A percentile compares a stretch with the other conserved stretches of the same genome.
These are phyloP conservation scores for Porites lutea DNA, from an alignment of 64 coral and sea anemone genomes.

Conservation along the genomic window DNA sequence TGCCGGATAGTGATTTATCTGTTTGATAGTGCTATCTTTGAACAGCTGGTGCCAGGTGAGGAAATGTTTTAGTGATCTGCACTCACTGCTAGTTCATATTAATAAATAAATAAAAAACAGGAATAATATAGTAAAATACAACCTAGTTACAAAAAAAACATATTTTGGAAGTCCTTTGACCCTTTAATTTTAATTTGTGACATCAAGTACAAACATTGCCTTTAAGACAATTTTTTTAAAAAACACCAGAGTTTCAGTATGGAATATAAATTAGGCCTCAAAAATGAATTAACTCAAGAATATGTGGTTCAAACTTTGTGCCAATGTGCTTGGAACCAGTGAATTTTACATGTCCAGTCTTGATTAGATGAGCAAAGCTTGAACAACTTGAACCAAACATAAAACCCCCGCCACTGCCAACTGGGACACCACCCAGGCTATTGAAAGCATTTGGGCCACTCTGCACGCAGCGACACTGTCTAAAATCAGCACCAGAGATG, in stretches of 20 bases:
- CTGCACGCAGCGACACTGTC: conserved; percentile 91
- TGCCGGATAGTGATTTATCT: no score
- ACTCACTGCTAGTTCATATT: no score
- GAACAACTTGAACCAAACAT: conserved; percentile 99
- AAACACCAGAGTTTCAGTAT: no score
- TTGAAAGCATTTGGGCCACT: conserved; percentile 83
- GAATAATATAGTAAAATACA: no score
- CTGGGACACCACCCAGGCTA: conserved; percentile 55
- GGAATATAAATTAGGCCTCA: background rate
- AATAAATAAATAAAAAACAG: no score
- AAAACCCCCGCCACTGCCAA: conserved; percentile 72
- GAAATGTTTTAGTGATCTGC: no score
- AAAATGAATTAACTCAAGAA: conserved; percentile 87
- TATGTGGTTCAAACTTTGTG: conserved; percentile 92
- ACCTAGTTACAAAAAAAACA: no score
- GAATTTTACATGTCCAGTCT: conserved; percentile 89
- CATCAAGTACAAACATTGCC: background rate
- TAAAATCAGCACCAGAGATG: conserved; percentile 92
- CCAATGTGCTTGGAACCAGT: conserved; percentile 89
- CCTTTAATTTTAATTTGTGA: no score
- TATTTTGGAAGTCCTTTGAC: no score
- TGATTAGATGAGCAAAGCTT: conserved; percentile 92
- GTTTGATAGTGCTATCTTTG: no score
- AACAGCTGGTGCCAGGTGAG: no score
- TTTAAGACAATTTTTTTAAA: no score